phyloP scores from a whole-genome alignment of 2,888 invertebrate species.

The Drosophila atripex region DNA sequence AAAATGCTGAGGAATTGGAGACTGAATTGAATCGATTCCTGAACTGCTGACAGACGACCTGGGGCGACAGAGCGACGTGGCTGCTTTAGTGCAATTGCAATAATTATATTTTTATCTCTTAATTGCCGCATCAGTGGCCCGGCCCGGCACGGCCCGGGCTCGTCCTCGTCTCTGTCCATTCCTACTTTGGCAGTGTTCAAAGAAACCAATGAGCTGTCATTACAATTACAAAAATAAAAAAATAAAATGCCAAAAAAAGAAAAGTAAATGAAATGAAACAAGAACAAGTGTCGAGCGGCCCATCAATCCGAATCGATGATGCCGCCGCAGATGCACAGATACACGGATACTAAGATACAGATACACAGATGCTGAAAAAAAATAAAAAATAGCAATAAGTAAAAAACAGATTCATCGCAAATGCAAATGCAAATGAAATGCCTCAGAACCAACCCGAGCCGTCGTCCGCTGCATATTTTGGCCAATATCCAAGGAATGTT shows the following conservation, averaged over 20 bases:
- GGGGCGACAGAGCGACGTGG: conserved; percentile 26
- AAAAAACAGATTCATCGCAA: conserved; percentile 66
- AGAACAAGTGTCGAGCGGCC: conserved; percentile 73
- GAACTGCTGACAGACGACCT: conserved; percentile 50
- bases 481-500: conserved; percentile 82
- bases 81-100: conserved; percentile 64
- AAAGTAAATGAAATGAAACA: conserved; percentile 48
- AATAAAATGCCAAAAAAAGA: conserved; percentile 38
- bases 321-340: conserved; percentile 51
- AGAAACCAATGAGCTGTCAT: conserved; percentile 82
- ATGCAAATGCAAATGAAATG: conserved; percentile 75
- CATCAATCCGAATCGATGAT: conserved; percentile 79
- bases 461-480: conserved; percentile 76
- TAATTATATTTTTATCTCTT: conserved; percentile 82
- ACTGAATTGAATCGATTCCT: conserved; percentile 29
- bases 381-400: conserved; percentile 48
- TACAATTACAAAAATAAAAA: conserved; percentile 69
- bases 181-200: conserved; percentile 52
- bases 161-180: conserved; percentile 1
- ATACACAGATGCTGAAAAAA: conserved; percentile 41
- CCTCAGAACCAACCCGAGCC: conserved; percentile 37
- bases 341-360: conserved; percentile 45
- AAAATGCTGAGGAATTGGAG: conserved; percentile 14
- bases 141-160: conserved; percentile 8
- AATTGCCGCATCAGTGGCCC: conserved; percentile 76